Evolutionary conservation across 2,888 invertebrate genomes (phyloP), one percentile per base, ranked within the genome.

Genomic region (Lasioglossum vierecki): DNA sequence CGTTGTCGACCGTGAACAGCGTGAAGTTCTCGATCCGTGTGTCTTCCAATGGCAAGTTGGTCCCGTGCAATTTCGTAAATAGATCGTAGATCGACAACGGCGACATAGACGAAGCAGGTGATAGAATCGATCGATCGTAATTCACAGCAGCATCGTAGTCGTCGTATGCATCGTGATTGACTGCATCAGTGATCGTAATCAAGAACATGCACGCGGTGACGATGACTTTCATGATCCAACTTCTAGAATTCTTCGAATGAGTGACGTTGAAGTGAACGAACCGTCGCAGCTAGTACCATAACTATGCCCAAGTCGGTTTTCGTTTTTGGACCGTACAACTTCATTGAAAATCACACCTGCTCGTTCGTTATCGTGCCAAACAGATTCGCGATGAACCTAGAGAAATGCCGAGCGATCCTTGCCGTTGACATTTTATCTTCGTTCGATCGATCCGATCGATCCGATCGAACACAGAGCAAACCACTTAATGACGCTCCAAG

Each of bases 141-240:
- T 60, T 70, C 46, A 35, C 30, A 57, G 75, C 11, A 57, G 75
- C 11, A 66, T 85, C 75, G 75, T 85, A 76, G 18, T 76, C 39
- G 4, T 66, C 39, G 72, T 85, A 70, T 41, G 70, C 41, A n/a
- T 9, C 70, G 39, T 70, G 72, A 39, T 63, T 68, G 30, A 66
- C 46, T 30, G 75, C 71, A 5, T 76, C n/a, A 41, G 11, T 39
- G n/a, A 53, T 76, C 66, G 72, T 75, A 66, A 85, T 85, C 4
- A 79, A 30, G 13, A 84, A 35, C 75, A 60, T 79, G 71, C 68
- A 72, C 39, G 30, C 46, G 18, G 49, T 30, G 39, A 30, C 80
- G 53, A 79, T 26, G 35, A 85, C 76, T 35, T 68, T 76, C 84
- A 84, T 84, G 85, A 60, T 84, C 63, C 18, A 53, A 66, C 76